Percentiles rank a stretch among this genome's conserved stretches.
These are phyloP conservation scores for Tipula unca DNA, from an alignment of 2,888 invertebrate genomes.

Conservation along the genomic window DNA sequence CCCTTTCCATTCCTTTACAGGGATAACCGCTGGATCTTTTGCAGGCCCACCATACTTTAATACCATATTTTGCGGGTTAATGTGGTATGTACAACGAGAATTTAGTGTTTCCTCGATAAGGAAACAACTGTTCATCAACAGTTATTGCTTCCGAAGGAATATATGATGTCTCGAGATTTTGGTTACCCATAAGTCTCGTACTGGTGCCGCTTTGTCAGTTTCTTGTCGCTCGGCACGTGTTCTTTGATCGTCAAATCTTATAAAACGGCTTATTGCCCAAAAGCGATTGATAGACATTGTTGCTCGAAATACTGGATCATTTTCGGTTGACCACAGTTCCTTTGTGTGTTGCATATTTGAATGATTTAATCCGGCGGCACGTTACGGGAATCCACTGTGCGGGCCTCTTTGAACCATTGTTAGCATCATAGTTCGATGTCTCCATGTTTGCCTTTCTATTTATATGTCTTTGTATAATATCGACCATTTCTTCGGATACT, in stretches of 20 bases:
- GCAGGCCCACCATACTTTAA: neutral
- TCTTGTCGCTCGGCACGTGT: neutral
- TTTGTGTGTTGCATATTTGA: neutral
- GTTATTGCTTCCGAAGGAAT: neutral
- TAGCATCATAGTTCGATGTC: neutral
- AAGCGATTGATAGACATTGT: neutral
- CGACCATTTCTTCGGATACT: neutral
- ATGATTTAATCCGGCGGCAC: neutral
- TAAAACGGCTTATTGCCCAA: conserved; percentile 9
- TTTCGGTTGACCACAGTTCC: neutral
- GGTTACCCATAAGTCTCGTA: neutral
- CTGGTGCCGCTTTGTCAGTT: neutral
- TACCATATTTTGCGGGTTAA: neutral
- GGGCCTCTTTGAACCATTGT: neutral
- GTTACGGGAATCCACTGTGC: neutral
- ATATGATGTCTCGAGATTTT: neutral
- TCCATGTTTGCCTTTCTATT: neutral
- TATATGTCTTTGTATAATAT: neutral
- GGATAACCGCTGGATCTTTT: neutral
- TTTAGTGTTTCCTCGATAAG: neutral
- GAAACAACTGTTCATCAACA: neutral
- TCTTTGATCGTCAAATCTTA: neutral
- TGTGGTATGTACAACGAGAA: neutral
- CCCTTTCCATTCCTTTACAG: neutral
- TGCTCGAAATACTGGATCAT: neutral